phyloP scores from a whole-genome alignment of 64 coral and sea anemone species.

The Montipora foliosa region DNA sequence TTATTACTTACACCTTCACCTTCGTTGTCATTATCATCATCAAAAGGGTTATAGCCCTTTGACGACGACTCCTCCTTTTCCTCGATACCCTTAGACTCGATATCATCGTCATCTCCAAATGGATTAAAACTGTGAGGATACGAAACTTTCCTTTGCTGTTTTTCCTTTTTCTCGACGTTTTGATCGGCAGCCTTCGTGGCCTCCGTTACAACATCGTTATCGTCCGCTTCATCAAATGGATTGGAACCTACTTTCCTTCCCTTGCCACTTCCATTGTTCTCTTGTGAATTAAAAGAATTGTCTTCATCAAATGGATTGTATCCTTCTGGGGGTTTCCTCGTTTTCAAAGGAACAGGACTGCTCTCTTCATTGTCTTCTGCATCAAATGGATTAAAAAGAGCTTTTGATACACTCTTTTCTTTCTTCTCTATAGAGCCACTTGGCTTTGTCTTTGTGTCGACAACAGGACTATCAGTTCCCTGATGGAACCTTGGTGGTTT shows the following conservation, averaged over 20 bases:
- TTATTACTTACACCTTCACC: not conserved
- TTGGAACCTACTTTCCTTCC: slow-evolving; percentile 60
- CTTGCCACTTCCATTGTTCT: not conserved
- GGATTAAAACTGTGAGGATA: slow-evolving; percentile 78
- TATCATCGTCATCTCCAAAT: slow-evolving; percentile 76
- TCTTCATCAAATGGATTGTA: slow-evolving; percentile 97
- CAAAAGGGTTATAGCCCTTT: slow-evolving; percentile 84
- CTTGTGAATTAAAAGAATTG: not conserved
- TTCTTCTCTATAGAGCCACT: not conserved
- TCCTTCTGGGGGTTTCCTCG: slow-evolving; percentile 29
- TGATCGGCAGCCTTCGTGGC: too few species aligned
- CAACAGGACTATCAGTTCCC: not conserved
- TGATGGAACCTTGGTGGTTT: slow-evolving; percentile 12
- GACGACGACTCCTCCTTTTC: not conserved
- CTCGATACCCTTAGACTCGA: not conserved
- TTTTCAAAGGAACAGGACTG: slow-evolving; percentile 17
- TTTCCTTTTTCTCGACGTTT: slow-evolving; percentile 39
- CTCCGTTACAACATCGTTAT: too few species aligned
- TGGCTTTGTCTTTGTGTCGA: not conserved
- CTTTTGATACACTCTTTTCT: slow-evolving; percentile 32
- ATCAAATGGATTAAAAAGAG: slow-evolving; percentile 59
- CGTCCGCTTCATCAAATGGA: slow-evolving; percentile 80
- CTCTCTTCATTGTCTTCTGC: slow-evolving; percentile 49
- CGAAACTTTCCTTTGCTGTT: not conserved
- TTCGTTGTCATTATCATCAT: slow-evolving; percentile 62